phyloP scores from a whole-genome alignment of 2,888 invertebrate species.

The Callinectes sapidus region DNA sequence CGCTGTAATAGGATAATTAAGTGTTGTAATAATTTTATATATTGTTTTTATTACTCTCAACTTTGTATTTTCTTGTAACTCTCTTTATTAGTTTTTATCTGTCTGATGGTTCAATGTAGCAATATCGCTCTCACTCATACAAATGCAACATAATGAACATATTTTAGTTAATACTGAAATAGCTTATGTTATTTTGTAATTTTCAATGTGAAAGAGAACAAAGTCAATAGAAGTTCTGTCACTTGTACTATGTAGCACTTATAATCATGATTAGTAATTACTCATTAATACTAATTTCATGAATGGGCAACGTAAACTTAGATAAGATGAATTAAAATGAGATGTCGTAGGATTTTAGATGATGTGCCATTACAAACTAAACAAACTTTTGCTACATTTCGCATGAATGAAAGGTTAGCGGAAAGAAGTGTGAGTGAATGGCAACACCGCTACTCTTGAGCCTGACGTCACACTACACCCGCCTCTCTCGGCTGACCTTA shows the following conservation, averaged over 20 bases:
- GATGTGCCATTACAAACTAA: neutral
- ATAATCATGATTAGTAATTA: neutral
- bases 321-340: neutral
- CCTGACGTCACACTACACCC: slow-evolving; percentile 21
- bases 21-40: neutral
- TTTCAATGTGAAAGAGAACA: neutral
- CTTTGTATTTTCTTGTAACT: neutral
- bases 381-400: neutral
- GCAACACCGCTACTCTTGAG: neutral
- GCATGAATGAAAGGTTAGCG: slow-evolving; percentile 3
- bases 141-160: neutral
- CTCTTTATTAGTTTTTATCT: neutral
- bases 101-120: neutral
- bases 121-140: neutral
- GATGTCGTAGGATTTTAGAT: neutral
- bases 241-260: neutral
- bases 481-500: neutral
- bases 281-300: neutral
- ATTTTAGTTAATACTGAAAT: neutral
- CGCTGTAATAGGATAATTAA: neutral
- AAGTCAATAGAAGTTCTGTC: neutral
- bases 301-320: neutral
- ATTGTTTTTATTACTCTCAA: neutral
- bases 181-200: neutral
- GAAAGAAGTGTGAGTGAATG: neutral